Conservation (phyloP, 2,113 vertebrate genomes). For the Ascaphus truei region DNA sequence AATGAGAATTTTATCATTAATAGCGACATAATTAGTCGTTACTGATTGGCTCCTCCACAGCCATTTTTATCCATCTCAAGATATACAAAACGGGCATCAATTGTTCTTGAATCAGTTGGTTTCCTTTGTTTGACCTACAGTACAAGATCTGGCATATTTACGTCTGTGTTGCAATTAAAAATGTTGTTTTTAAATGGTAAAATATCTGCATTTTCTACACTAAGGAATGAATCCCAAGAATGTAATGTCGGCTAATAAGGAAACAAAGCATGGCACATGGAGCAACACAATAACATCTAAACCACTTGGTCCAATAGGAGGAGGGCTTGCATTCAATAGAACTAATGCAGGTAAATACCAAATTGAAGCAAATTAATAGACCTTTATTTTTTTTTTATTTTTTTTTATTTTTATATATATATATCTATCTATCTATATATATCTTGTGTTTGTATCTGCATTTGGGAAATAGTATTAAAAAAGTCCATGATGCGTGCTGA, state of each 20-base stretch:
- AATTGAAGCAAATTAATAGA: neutral
- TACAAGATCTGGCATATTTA: neutral
- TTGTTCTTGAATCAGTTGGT: too few relatives aligned
- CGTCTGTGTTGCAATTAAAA: neutral
- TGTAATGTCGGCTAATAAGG: slow-evolving; percentile 64
- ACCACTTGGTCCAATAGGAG: slow-evolving; percentile 60
- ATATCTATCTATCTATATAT: neutral
- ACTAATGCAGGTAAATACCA: slow-evolving; percentile 60
- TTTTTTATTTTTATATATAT: too few relatives aligned
- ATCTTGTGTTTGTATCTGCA: neutral
- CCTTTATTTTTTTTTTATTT: neutral
- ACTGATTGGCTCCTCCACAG: too few relatives aligned
- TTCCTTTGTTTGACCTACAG: too few relatives aligned
- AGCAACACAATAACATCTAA: slow-evolving; percentile 65
- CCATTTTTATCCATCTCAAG: too few relatives aligned
- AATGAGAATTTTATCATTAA: too few relatives aligned
- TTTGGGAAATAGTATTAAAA: too few relatives aligned
- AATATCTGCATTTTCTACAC: slow-evolving; percentile 4
- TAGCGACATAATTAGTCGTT: too few relatives aligned
- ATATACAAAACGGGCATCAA: neutral
- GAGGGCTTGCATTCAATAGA: slow-evolving; percentile 70
- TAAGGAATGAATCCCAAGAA: slow-evolving; percentile 86
- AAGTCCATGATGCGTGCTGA: too few relatives aligned
- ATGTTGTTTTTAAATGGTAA: neutral
- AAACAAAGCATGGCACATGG: slow-evolving; percentile 68